phyloP scores from a whole-genome alignment of 1,140 invertebrate genomes.

The Drosophila prosaltans region DNA sequence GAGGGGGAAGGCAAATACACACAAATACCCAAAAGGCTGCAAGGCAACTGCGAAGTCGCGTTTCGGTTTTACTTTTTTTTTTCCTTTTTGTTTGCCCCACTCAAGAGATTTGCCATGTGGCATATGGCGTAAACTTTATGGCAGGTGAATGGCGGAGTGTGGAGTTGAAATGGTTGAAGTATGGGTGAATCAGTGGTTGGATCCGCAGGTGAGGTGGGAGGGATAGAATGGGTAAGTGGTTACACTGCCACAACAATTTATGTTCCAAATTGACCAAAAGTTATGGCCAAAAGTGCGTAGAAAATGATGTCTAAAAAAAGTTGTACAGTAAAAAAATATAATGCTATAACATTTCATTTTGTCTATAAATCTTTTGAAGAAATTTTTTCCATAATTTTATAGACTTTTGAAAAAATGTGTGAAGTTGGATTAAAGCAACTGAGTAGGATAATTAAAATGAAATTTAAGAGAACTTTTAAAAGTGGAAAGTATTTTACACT shows the following conservation, averaged over 20 bases:
- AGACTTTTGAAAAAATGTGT: not conserved
- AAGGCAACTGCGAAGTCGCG: conserved; percentile 27
- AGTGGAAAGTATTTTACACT: too few species aligned
- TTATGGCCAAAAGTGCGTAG: not conserved
- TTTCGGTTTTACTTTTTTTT: conserved; percentile 34
- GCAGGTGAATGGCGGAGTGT: conserved; percentile 28
- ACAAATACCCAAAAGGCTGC: conserved; percentile 49
- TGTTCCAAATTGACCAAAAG: not conserved
- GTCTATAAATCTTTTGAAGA: not conserved
- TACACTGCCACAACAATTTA: conserved; percentile 9
- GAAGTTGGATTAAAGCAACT: too few species aligned
- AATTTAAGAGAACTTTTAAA: too few species aligned
- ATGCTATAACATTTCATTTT: not conserved
- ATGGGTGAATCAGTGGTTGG: conserved; percentile 17
- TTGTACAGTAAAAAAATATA: not conserved
- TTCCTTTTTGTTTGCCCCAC: conserved; percentile 38
- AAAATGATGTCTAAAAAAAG: not conserved
- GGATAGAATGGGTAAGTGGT: not conserved
- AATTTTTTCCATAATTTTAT: not conserved
- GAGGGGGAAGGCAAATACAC: conserved; percentile 11
- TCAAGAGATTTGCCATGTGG: conserved; percentile 66
- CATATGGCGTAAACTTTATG: conserved; percentile 68
- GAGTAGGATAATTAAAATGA: too few species aligned
- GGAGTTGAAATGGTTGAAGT: conserved; percentile 12
- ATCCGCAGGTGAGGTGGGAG: not conserved